A percentile compares a stretch with the other conserved stretches of the same genome.
Conservation (phyloP, 2,888 invertebrate genomes). For the Druceiella hillmani region DNA sequence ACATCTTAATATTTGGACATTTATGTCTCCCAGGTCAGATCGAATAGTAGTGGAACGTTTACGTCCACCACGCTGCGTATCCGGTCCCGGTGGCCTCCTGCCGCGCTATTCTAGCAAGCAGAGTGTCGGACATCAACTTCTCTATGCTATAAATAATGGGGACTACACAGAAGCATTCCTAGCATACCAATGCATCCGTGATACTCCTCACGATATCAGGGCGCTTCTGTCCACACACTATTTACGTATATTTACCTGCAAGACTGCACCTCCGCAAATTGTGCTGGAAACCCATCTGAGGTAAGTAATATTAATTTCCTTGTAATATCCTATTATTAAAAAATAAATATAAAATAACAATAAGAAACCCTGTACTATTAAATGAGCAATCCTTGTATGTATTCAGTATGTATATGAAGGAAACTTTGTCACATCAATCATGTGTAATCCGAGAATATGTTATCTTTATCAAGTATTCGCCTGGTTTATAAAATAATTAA, state of each 20-base stretch:
- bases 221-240: constrained; percentile 72
- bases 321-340: constrained; percentile 15
- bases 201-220: constrained; percentile 72
- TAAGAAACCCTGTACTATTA: too few relatives aligned
- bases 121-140: constrained; percentile 76
- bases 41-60: constrained; percentile 62
- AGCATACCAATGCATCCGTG: constrained; percentile 73
- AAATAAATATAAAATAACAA: too few relatives aligned
- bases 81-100: constrained; percentile 76
- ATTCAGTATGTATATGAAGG: too few relatives aligned
- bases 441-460: too few relatives aligned
- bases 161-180: constrained; percentile 76
- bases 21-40: constrained; percentile 57
- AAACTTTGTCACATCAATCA: too few relatives aligned
- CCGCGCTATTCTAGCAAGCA: constrained; percentile 74
- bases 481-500: too few relatives aligned
- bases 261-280: constrained; percentile 46
- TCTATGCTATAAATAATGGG: constrained; percentile 66
- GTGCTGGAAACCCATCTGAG: constrained; percentile 59
- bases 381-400: too few relatives aligned
- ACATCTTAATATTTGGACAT: too few relatives aligned
- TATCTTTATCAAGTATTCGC: too few relatives aligned
- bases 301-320: constrained; percentile 33
- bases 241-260: constrained; percentile 66
- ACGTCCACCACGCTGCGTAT: constrained; percentile 67